Evolutionary conservation across 2,888 invertebrate species (phyloP), one percentile per base, ranked within the genome.

Genomic region (Hyles lineata): DNA sequence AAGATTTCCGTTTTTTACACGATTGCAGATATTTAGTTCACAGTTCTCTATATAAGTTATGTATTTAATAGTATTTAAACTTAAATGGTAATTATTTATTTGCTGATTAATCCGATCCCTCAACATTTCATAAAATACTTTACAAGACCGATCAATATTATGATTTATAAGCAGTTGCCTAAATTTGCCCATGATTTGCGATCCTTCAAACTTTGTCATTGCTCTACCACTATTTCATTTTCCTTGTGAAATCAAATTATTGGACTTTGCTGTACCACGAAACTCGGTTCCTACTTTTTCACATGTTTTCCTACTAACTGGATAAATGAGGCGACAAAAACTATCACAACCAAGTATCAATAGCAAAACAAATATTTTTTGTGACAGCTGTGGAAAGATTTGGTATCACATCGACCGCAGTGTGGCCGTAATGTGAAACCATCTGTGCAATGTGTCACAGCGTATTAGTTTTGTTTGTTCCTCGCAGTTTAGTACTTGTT

Each of bases 331-430:
- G 11, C 43, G 43, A 15, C 43, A 43, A 43, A 60, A 17, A 17
- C 9, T 5, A 25, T 15, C 21, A 67, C 23, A 23, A 43, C 50
- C 15, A 32, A 61, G 9, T 55, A 55, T 55, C 71, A 60, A 25
- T 60, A 59, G 59, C 59, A 71, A 67, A 72, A 35, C 58, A 35
- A 67, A 58, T 72, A 70, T 32, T 63, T 58, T 43, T 58, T n/a
- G 35, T 67, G 58, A 58, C 25, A 55, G 63, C 25, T 21, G 35
- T 35, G 58, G 52, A 25, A 32, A 60, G 25, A 59, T 71, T 35
- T 29, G 32, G 32, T 58, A 62, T 61, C 58, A 43, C 63, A 63
- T 35, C 52, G 63, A 67, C 67, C 72, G 35, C 72, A 72, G 58
- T 67, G 58, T 35, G 72, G 72, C 9, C 23, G 63, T 67, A 72